phyloP scores from a whole-genome alignment of 2,113 vertebrate species.

The Chloropsis cyanopogon region DNA sequence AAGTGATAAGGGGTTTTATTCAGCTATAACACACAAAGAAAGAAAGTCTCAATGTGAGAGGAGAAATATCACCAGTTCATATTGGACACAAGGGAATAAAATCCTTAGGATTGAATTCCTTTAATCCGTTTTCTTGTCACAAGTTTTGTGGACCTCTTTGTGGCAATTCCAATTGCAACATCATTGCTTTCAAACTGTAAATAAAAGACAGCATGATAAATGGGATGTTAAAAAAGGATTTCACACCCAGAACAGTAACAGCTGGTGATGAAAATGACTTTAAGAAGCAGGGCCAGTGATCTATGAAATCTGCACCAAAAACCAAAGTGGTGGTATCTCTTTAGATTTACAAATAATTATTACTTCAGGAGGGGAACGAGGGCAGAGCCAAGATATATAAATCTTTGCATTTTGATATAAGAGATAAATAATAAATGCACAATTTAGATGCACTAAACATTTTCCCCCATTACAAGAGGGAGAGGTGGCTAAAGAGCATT shows the following conservation, averaged over 20 bases:
- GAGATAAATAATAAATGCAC: not conserved
- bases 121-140: conserved; percentile 84
- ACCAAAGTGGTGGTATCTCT: not conserved
- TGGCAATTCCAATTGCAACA: conserved; percentile 44
- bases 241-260: not conserved
- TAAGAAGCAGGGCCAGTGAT: not conserved
- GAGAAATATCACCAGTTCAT: conserved; percentile 36
- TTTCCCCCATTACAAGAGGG: not conserved
- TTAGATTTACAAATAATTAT: not conserved
- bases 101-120: not conserved
- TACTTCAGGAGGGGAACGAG: not conserved
- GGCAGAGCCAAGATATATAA: not conserved
- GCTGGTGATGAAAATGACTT: not conserved
- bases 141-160: conserved; percentile 61
- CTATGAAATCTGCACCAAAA: not conserved
- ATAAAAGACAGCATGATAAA: not conserved
- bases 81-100: not conserved
- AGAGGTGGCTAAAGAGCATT: not conserved
- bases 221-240: not conserved
- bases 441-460: not conserved
- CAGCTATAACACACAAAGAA: conserved; percentile 30
- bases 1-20: not conserved
- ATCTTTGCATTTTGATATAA: not conserved
- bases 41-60: not conserved
- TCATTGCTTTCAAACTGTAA: conserved; percentile 69